phyloP scores from a whole-genome alignment of 1,140 invertebrate species.

The Heliconius hermathena region DNA sequence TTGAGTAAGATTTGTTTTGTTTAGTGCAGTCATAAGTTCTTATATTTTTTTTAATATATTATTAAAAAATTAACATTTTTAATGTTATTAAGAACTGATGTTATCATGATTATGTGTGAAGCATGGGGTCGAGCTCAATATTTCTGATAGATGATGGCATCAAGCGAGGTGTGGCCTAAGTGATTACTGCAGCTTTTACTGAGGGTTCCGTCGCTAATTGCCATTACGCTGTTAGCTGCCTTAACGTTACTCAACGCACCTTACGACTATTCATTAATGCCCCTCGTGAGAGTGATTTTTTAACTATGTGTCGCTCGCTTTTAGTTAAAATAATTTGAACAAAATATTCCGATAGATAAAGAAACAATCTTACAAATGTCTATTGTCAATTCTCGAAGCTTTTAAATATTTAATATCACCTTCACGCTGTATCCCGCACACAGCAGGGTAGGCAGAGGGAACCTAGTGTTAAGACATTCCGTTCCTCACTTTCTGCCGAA shows the following conservation, averaged over 20 bases:
- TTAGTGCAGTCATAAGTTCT: slow-evolving; percentile 18
- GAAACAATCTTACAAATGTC: not conserved
- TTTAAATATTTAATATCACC: not conserved
- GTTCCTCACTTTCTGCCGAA: too few species aligned
- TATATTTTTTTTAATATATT: slow-evolving; percentile 14
- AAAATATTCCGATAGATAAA: not conserved
- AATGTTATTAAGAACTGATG: slow-evolving; percentile 18
- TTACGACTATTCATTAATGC: slow-evolving; percentile 13
- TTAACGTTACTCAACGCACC: slow-evolving; percentile 41
- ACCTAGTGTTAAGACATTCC: too few species aligned
- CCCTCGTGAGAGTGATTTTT: not conserved
- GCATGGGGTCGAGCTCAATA: slow-evolving; percentile 54
- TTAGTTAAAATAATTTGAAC: not conserved
- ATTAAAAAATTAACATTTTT: not conserved
- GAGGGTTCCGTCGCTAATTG: slow-evolving; percentile 48
- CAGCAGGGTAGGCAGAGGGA: too few species aligned
- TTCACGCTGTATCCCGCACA: too few species aligned
- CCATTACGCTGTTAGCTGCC: slow-evolving; percentile 37
- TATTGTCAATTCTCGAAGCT: not conserved
- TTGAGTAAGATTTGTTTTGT: slow-evolving; percentile 1
- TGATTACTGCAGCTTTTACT: slow-evolving; percentile 74
- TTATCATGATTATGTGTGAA: slow-evolving; percentile 49
- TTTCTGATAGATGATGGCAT: slow-evolving; percentile 63
- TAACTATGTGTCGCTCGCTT: slow-evolving; percentile 1
- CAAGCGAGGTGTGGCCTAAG: slow-evolving; percentile 69